Evolutionary conservation across 2,797 vertebrate species (phyloP), one percentile per base, ranked within the genome.

Genomic region (Catamblyrhynchus diadema): DNA sequence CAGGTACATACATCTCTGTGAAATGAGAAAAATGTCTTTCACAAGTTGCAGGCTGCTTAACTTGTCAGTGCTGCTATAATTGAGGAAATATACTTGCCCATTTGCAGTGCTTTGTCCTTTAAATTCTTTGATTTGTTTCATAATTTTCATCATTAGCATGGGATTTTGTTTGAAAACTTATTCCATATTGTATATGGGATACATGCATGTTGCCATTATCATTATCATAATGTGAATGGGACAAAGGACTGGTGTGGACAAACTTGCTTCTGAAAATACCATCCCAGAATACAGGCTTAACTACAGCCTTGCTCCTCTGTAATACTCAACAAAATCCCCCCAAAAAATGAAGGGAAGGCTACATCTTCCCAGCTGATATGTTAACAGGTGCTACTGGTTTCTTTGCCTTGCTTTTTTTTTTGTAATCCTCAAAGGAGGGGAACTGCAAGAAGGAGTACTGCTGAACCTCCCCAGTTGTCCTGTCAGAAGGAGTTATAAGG

Each of bases 1-100:
- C 98, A 24, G 98, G 98, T 66, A 98, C 96, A 48, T 98, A 98
- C 98, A 98, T 98, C 94, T 99, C 98, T 99, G 95, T 45, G 94
- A 96, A 94, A 96, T 27, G 20, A 74, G 35, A 93, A 18, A 84
- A 92, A 80, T 3, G 32, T 47, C 65, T 90, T 81, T 93, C 30
- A 21, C 69, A 89, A 89, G 72, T 72, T 71, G 87, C 2, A 56
- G 45, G 81, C 39, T 72, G 64, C 64, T 69, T 67, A 56, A 51
- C 44, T 81, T 93, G 32, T 54, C 48, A 33, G 25, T 33, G 50
- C 19, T 79, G 32, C 54, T 78, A 35, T 88, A 89, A 57, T 16
- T 83, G 19, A 78, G 61, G 12, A 94, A 87, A 72, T 75, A 47
- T 12, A 41, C 22, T 35, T 50, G 5, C 8, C 44, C 37, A 73